Percentiles rank a stretch among this genome's conserved stretches.
Evolutionary conservation across 1,140 invertebrate species (phyloP).

Genomic region (Trachymyrmex septentrionalis): DNA sequence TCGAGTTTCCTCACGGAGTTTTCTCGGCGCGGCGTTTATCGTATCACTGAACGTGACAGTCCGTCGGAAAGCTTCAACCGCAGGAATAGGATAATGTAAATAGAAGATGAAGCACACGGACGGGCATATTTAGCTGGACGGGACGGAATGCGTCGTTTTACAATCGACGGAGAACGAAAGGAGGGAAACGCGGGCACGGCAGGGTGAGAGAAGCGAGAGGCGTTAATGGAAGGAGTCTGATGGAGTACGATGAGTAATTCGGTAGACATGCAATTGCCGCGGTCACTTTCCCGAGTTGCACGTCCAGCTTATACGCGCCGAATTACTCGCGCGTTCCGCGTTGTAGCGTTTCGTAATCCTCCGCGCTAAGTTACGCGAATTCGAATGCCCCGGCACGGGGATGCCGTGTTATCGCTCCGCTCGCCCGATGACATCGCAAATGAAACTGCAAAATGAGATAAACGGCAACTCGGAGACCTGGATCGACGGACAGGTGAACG

Average conservation of each 20-base stretch:
- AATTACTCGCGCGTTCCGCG: constrained; percentile 21
- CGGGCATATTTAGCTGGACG: constrained; percentile 40
- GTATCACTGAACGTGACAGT: constrained; percentile 10
- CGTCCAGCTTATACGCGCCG: not conserved
- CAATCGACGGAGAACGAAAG: not conserved
- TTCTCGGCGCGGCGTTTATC: not conserved
- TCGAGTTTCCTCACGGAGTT: not conserved
- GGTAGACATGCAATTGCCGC: not conserved
- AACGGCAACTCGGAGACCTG: not conserved
- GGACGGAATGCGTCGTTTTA: constrained; percentile 27
- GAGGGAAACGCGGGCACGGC: not conserved
- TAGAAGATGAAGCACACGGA: constrained; percentile 2
- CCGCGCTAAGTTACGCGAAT: constrained; percentile 25
- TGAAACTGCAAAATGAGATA: not conserved
- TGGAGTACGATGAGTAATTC: constrained; percentile 45
- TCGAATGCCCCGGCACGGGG: not conserved
- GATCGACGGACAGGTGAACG: not conserved
- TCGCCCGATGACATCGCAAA: not conserved
- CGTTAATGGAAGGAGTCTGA: not conserved
- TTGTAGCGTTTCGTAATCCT: constrained; percentile 7
- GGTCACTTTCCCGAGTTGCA: constrained; percentile 43
- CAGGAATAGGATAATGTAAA: constrained; percentile 15
- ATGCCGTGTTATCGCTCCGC: too few relatives aligned
- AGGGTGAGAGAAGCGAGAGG: constrained; percentile 3
- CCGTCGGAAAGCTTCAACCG: not conserved